phyloP scores from a whole-genome alignment of 2,888 invertebrate species.

The Stenodema calcarata region DNA sequence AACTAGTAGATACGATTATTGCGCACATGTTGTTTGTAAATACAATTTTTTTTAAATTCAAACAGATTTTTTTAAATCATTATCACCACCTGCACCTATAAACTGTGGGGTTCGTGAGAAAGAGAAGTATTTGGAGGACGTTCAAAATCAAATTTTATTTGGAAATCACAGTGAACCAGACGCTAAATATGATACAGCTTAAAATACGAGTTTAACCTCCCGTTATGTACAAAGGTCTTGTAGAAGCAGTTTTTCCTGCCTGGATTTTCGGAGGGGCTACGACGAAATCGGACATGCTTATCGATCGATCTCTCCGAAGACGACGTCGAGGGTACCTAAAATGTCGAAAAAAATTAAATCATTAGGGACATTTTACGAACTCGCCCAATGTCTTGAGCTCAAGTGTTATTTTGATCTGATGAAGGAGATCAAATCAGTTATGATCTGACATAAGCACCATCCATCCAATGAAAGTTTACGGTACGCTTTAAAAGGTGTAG shows the following conservation, averaged over 20 bases:
- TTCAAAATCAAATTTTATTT: neutral
- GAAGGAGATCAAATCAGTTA: no score
- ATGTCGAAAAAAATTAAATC: neutral
- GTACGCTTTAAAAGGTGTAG: no score
- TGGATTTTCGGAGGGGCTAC: neutral
- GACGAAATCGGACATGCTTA: slow-evolving; percentile 62
- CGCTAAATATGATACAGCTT: neutral
- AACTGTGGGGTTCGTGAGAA: neutral
- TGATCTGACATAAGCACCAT: no score
- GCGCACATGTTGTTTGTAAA: neutral
- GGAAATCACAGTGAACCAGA: neutral
- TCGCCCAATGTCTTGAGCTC: no score
- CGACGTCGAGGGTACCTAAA: slow-evolving; percentile 79
- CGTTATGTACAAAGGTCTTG: neutral
- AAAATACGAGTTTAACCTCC: neutral
- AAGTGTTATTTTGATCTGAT: no score
- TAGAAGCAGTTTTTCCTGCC: neutral
- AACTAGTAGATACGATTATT: neutral
- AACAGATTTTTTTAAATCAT: neutral
- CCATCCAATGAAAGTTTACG: no score
- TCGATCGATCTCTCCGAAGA: slow-evolving; percentile 94
- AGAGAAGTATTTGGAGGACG: no score
- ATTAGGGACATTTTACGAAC: no score
- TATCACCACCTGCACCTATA: neutral
- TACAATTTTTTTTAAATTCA: neutral